A percentile compares a stretch with the other conserved stretches of the same genome.
Conservation (phyloP, 2,113 vertebrate genomes). For the Hemiscyllium ocellatum region DNA sequence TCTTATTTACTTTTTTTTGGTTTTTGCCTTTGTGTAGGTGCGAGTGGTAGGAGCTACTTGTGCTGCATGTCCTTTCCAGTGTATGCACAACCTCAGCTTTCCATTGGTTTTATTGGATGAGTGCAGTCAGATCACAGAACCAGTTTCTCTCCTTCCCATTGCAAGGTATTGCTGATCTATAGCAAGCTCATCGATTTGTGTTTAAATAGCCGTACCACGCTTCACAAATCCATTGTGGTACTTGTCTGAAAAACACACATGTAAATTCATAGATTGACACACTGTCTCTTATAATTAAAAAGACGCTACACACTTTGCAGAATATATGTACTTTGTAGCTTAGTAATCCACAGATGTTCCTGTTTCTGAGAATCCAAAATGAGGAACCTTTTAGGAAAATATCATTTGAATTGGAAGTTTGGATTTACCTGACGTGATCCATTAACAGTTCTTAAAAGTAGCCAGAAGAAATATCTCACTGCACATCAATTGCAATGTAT, state of each 20-base stretch:
- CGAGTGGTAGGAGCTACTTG: conserved; percentile 64
- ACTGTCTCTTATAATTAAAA: background rate
- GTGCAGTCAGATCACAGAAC: conserved; percentile 69
- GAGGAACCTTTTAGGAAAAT: background rate
- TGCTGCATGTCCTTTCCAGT: conserved; percentile 63
- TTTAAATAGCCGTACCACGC: background rate
- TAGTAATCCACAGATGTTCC: background rate
- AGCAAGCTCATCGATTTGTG: background rate
- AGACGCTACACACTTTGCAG: background rate
- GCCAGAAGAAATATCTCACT: background rate
- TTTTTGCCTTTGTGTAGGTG: conserved; percentile 49
- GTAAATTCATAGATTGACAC: background rate
- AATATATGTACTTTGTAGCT: background rate
- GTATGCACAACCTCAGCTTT: conserved; percentile 57
- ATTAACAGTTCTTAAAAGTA: background rate
- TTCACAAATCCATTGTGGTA: background rate
- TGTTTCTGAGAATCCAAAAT: background rate
- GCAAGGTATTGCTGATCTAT: conserved; percentile 54
- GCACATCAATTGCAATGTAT: background rate
- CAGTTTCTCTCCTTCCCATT: conserved; percentile 63
- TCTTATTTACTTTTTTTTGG: background rate
- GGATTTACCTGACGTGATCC: background rate
- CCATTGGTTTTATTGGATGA: conserved; percentile 69
- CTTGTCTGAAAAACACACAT: background rate
- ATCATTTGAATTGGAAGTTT: background rate